phyloP scores from a whole-genome alignment of 2,888 invertebrate genomes.

The Tanaodytes sp. region DNA sequence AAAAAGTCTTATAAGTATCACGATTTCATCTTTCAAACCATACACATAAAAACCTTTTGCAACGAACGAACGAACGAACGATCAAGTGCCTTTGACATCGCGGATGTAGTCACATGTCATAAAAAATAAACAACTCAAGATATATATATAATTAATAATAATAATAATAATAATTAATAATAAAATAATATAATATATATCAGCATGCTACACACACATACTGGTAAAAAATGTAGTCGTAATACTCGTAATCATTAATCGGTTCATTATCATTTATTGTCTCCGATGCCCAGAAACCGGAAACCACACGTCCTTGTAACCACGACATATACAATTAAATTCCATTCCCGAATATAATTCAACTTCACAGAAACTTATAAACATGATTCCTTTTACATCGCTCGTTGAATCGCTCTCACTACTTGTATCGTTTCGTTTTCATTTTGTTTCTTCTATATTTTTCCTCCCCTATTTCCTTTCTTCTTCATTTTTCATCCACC shows the following conservation, averaged over 20 bases:
- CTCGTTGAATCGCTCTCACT: constrained; percentile 26
- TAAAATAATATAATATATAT: constrained; percentile 38
- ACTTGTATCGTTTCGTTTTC: constrained; percentile 1
- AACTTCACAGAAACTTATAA: constrained; percentile 51
- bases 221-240: constrained; percentile 55
- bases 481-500: constrained; percentile 14
- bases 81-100: constrained; percentile 41
- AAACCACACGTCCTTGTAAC: constrained; percentile 53
- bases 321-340: constrained; percentile 53
- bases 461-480: not conserved
- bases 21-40: constrained; percentile 38
- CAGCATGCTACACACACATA: constrained; percentile 53
- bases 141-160: constrained; percentile 37
- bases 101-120: constrained; percentile 48
- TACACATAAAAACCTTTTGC: constrained; percentile 47
- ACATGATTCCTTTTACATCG: constrained; percentile 39
- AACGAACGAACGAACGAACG: constrained; percentile 42
- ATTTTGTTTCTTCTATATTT: constrained; percentile 3
- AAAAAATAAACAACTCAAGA: constrained; percentile 51
- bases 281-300: constrained; percentile 45
- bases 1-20: constrained; percentile 41
- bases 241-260: constrained; percentile 51
- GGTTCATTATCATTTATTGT: constrained; percentile 54
- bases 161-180: constrained; percentile 35
- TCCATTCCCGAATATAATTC: constrained; percentile 52